Evolutionary conservation across 2,113 vertebrate species (phyloP), one percentile per base, ranked within the genome.

Genomic region (Sinocyclocheilus maitianheensis): DNA sequence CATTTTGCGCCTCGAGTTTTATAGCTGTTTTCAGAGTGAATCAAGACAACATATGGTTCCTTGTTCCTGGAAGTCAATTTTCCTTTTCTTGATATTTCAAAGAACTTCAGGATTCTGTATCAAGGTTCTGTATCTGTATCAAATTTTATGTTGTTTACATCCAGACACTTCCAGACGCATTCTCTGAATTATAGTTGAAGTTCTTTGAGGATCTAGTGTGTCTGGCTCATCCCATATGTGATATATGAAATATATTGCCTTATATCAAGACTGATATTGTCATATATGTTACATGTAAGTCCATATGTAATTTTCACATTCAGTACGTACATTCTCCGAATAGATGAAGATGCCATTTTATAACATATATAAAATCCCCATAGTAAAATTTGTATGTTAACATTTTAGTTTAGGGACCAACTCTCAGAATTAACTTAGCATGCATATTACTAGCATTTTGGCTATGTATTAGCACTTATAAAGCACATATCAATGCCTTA

Each of bases 21-120:
- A 65, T 89, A 77, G 86, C 71, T 87, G 91, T 93, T 93, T 92
- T 93, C 86, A 87, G 88, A 92, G 92, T 93, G 93, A 94, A 92
- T 90, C 88, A 85, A 5, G 86, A 91, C 94, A 93, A 88, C 88
- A 43, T 84, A 87, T 90, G 65, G 90, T 89, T 90, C 90, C 87
- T 43, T 93, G 90, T 96, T 96, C 94, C 93, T 96, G 95, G 95
- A 96, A 96, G 94, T 95, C 93, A 89, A 92, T 92, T 92, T 91
- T 92, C 90, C 92, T 93, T 93, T 95, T 93, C 94, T 92, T 93
- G 92, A 92, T 79, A 94, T 94, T 96, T 95, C 94, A 95, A 92
- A 95, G 95, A 96, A 96, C 92, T 40, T 76, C 88, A 84, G 92
- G 93, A 94, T 94, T 95, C 93, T 93, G 67, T 90, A 20, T 84